Evolutionary conservation across 2,888 invertebrate species (phyloP), one percentile per base, ranked within the genome.

Genomic region (Caenorhabditis sp.): DNA sequence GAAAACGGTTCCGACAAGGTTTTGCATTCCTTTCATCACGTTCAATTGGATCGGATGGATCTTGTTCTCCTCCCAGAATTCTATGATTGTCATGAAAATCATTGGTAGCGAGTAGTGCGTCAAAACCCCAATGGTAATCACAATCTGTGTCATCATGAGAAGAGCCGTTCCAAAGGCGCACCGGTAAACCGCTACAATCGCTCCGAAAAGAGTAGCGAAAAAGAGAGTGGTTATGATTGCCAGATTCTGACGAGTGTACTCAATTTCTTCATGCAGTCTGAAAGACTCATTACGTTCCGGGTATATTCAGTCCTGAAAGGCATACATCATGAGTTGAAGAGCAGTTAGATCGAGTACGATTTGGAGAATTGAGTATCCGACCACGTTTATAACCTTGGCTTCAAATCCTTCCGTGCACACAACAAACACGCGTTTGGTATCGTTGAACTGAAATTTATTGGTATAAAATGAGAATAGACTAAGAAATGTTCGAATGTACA

Each of bases 351-450:
- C 48, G 26, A 48, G 27, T 8, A 48, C 48, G 11, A 48, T 27
- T 30, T 48, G 48, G 7, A 48, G 48, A 17, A 48, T 48, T 1
- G 48, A 48, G 48, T 30, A 48, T 2, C 48, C 48, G 8, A 48
- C 48, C n/a, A 48, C 26, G 17, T 48, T 48, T 27, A 48, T 48
- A 2, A 48, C 48, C 11, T 48, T 48, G 15, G 48, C 48, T 17
- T 48, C 48, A 17, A 27, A 48, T 27, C 48, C 48, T 2, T 30
- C 6, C 8, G 48, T 48, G 48, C 48, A 48, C 27, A 15, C 30
- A 9, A 1, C 27, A 9, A 27, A 48, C 1, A 48, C 48, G 15
- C 15, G 5, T 8, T 27, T 48, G 8, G 17, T 15, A 6, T 48
- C 48, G 30, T 5, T 15, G 27, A n/a, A 27, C 48, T 48, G 17